phyloP scores from a whole-genome alignment of 2,888 invertebrate genomes.

The Lepidochrysops patricia region DNA sequence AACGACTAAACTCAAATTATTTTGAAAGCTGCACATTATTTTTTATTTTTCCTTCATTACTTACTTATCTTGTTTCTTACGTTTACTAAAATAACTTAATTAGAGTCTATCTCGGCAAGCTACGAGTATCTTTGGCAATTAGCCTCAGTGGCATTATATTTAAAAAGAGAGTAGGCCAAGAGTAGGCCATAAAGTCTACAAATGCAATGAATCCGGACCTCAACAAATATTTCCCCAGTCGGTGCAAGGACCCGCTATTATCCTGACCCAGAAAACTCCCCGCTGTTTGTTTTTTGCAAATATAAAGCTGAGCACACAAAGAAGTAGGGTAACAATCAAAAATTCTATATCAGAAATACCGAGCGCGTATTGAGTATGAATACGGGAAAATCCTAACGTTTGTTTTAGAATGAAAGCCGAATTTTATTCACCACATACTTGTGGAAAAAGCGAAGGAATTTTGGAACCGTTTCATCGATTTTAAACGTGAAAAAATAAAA shows the following conservation, averaged over 20 bases:
- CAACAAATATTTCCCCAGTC: slow-evolving; percentile 10
- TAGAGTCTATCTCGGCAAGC: background rate
- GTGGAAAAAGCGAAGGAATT: background rate
- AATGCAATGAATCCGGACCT: slow-evolving; percentile 7
- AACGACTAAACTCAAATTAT: too few species aligned
- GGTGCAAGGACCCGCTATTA: slow-evolving; percentile 11
- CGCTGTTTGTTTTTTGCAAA: slow-evolving; percentile 11
- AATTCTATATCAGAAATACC: background rate
- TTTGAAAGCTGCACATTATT: too few species aligned
- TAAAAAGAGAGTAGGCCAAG: background rate
- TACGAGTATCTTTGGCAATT: background rate
- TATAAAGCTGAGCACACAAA: slow-evolving; percentile 2
- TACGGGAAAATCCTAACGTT: slow-evolving; percentile 5
- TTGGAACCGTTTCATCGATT: background rate
- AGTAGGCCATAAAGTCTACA: background rate
- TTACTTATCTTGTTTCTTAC: too few species aligned
- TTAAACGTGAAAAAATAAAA: background rate
- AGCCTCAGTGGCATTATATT: background rate
- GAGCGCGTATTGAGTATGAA: background rate
- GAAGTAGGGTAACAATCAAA: slow-evolving; percentile 10
- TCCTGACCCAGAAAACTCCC: slow-evolving; percentile 10
- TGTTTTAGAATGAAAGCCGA: background rate
- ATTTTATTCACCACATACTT: background rate
- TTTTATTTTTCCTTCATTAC: too few species aligned
- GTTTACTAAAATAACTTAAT: too few species aligned